Conservation (phyloP, 2,113 vertebrate genomes). For the Erythrolamprus reginae region DNA sequence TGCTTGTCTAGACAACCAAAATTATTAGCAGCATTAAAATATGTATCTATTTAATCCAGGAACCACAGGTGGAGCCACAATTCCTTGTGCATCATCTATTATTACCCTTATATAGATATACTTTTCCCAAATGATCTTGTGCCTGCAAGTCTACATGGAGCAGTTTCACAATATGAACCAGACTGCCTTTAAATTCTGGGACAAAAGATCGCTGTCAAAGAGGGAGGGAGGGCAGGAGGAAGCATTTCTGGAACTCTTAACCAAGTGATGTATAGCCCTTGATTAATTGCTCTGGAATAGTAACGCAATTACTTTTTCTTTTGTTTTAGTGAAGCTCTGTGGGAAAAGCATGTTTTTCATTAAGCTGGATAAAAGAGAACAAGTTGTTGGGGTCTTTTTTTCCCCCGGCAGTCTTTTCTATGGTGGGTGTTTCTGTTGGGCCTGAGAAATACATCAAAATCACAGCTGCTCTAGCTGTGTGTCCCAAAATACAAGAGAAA, state of each 20-base stretch:
- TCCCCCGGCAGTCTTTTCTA: not conserved
- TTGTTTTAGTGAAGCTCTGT: not conserved
- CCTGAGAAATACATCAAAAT: not conserved
- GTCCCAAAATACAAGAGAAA: not conserved
- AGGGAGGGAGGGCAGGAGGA: not conserved
- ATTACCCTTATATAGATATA: not conserved
- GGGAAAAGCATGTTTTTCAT: constrained; percentile 9
- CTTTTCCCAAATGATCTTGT: not conserved
- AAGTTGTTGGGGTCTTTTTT: not conserved
- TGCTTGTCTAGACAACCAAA: no score
- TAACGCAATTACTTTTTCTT: not conserved
- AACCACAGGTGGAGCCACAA: not conserved
- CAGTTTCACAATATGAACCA: not conserved
- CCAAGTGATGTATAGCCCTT: not conserved
- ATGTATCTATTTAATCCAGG: not conserved
- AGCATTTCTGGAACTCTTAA: not conserved
- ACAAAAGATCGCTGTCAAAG: not conserved
- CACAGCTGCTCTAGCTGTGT: fast-evolving
- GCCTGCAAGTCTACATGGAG: not conserved
- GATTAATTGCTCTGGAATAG: not conserved
- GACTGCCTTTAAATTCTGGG: not conserved
- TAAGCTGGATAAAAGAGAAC: not conserved
- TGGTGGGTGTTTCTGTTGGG: not conserved
- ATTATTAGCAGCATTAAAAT: no score
- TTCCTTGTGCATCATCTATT: not conserved